These are phyloP conservation scores for Petrocephalus microphthalmus DNA, from an alignment of 2,113 vertebrate genomes.

Conservation along the genomic window DNA sequence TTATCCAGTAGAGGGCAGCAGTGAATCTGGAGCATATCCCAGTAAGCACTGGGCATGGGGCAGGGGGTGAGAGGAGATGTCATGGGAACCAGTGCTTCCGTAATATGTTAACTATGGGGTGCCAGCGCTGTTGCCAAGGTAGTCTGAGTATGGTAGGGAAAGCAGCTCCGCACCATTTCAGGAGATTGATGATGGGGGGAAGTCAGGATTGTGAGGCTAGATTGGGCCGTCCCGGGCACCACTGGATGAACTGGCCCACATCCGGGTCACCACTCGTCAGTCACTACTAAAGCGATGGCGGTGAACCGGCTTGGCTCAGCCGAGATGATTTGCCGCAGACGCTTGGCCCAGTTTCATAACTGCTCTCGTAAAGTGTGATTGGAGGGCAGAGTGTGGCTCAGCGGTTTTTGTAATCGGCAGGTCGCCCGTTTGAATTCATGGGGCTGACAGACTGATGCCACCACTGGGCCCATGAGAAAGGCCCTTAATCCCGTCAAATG, in stretches of 20 bases:
- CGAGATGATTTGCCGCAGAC: conserved; percentile 42
- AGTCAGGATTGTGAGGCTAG: neutral
- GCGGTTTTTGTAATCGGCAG: neutral
- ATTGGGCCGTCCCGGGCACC: no score
- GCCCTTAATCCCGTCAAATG: neutral
- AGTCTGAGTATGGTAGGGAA: neutral
- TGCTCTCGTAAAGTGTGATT: conserved; percentile 46
- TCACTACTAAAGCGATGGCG: neutral
- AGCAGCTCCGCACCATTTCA: neutral
- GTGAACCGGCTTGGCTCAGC: conserved; percentile 41
- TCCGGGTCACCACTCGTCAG: neutral
- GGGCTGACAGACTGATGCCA: neutral
- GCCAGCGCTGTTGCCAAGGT: neutral
- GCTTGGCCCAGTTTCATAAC: conserved; percentile 38
- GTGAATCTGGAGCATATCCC: neutral
- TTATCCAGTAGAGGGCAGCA: neutral
- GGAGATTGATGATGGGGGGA: neutral
- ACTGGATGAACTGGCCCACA: neutral
- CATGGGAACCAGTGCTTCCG: neutral
- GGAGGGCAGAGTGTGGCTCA: neutral
- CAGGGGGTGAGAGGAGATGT: neutral
- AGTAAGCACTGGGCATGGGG: neutral
- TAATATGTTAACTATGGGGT: neutral
- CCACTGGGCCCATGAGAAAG: neutral
- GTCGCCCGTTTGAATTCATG: neutral